Evolutionary conservation across 2,888 invertebrate genomes (phyloP), one percentile per base, ranked within the genome.

Genomic region (Lycophotia porphyrea): DNA sequence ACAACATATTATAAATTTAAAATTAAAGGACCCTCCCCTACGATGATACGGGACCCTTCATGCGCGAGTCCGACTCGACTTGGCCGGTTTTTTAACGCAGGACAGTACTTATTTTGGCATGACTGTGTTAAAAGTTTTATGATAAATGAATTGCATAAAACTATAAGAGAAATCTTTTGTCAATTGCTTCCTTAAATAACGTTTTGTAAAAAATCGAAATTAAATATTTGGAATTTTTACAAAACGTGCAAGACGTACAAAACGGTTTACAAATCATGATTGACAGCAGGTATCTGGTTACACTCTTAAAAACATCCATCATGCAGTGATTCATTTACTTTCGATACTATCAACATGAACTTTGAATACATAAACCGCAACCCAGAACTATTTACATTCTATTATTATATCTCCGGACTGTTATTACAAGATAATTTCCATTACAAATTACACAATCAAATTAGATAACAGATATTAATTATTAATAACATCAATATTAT

Each of bases 401-500:
- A 69, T 27, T 47, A 78, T 58, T 76, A 15, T 21, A 27, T 42
- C n/a, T 61, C 27, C 4, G 1, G 13, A 34, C 61, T 60, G 66
- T 63, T 76, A 70, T 73, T 71, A 73, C 52, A 67, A 49, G 34
- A 67, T 52, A 70, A 58, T 72, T 80, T 49, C 31, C 52, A 63
- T 63, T 63, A 79, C 84, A 83, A 83, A 81, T 76, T 73, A 76
- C 76, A 67, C 72, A 84, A 80, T 80, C 39, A 27, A n/a, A 49
- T 42, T 61, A 34, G 52, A 70, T 63, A 70, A 64, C 3, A 67
- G 71, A 70, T 80, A 61, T 31, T 78, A 68, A 70, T 24, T 58
- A 63, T 55, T 74, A 42, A 60, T 69, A 55, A 34, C 75, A 71
- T 71, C n/a, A 49, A 71, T 68, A 11, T 55, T 71, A 60, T 60